Conservation (phyloP, 1,140 invertebrate species). For the Geopemphigus sp. region DNA sequence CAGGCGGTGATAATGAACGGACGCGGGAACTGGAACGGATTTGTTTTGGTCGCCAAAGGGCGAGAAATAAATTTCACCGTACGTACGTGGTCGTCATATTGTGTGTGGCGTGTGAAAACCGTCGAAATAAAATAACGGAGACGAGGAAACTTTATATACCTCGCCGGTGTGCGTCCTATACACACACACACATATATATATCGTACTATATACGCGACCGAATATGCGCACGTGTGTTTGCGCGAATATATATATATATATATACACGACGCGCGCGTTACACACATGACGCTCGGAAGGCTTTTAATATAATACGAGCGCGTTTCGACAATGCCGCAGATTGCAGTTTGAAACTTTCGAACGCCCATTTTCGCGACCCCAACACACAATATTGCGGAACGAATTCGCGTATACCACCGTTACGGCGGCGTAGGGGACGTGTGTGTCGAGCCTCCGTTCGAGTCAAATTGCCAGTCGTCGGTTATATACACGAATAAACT, state of each 20-base stretch:
- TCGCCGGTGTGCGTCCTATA: not conserved
- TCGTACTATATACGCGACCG: not conserved
- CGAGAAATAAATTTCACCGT: not conserved
- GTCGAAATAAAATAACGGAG: constrained; percentile 14
- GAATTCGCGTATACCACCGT: constrained; percentile 25
- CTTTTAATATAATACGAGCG: constrained; percentile 48
- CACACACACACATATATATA: not conserved
- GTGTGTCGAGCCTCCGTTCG: not conserved
- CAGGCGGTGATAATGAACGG: too few species aligned
- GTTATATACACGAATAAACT: constrained; percentile 30
- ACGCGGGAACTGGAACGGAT: too few species aligned
- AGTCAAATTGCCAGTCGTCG: constrained; percentile 25
- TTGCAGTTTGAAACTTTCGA: constrained; percentile 48
- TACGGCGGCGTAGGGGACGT: not conserved
- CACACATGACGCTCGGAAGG: not conserved
- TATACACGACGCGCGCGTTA: too few species aligned
- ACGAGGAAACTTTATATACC: constrained; percentile 30
- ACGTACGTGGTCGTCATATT: too few species aligned
- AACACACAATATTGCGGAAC: constrained; percentile 36
- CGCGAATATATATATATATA: not conserved
- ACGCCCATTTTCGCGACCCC: constrained; percentile 47
- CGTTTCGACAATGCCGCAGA: constrained; percentile 48
- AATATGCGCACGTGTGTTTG: not conserved
- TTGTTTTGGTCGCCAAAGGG: too few species aligned
- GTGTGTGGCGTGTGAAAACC: constrained; percentile 6